A percentile compares a stretch with the other conserved stretches of the same genome.
phyloP scores from a whole-genome alignment of 1,140 invertebrate species.

The Drosophila arizonae region DNA sequence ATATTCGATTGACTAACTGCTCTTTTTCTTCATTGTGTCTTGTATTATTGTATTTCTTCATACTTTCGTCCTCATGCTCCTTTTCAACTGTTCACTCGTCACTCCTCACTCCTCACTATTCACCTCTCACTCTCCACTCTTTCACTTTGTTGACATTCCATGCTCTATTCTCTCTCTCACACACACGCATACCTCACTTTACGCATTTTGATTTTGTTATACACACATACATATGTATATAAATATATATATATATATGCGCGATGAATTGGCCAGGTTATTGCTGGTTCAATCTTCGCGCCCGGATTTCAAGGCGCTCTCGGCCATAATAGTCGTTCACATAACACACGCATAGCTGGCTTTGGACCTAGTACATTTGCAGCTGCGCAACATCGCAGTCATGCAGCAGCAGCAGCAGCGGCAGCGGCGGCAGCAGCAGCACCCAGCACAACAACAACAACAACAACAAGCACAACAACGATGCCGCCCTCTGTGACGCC shows the following conservation, averaged over 20 bases:
- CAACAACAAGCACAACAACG: conserved; percentile 22
- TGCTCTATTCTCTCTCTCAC: too few relatives aligned
- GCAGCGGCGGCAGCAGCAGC: conserved; percentile 39
- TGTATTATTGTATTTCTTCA: conserved; percentile 70
- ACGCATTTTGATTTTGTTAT: conserved; percentile 14
- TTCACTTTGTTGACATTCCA: conserved; percentile 5
- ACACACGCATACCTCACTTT: not conserved
- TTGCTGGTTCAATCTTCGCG: conserved; percentile 79
- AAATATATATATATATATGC: not conserved
- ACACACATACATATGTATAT: not conserved
- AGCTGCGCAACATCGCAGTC: conserved; percentile 51
- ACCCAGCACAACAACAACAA: conserved; percentile 35
- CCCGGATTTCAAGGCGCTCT: conserved; percentile 78
- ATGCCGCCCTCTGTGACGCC: conserved; percentile 42
- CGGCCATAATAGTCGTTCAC: conserved; percentile 75
- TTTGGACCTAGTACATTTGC: conserved; percentile 55
- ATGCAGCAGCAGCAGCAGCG: conserved; percentile 48
- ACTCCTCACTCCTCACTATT: not conserved
- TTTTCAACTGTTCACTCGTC: conserved; percentile 1
- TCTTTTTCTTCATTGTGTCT: conserved; percentile 55
- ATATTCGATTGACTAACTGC: conserved; percentile 46
- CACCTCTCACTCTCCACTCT: not conserved
- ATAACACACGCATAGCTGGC: conserved; percentile 65
- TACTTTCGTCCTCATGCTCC: conserved; percentile 48
- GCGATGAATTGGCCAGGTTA: conserved; percentile 59